A percentile compares a stretch with the other conserved stretches of the same genome.
Evolutionary conservation across 2,113 vertebrate genomes (phyloP).

Genomic region (Carettochelys insculpta): DNA sequence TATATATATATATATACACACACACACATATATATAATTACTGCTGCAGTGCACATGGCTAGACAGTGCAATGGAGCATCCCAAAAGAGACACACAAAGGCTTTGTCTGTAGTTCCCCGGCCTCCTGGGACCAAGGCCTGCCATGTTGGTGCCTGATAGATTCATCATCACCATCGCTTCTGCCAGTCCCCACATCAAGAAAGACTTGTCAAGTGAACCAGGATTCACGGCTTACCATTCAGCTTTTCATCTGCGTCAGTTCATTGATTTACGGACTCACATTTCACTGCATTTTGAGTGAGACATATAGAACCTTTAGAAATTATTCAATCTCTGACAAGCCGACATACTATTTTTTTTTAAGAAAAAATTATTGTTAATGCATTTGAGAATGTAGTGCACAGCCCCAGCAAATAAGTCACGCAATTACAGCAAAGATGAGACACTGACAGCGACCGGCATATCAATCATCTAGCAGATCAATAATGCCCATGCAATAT

Average conservation of each 20-base stretch:
- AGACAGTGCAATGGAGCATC: constrained; percentile 28
- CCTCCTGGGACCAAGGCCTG: background rate
- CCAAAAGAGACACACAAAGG: constrained; percentile 17
- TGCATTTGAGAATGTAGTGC: constrained; percentile 70
- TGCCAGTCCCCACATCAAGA: background rate
- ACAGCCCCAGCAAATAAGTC: constrained; percentile 73
- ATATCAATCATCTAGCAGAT: constrained; percentile 72
- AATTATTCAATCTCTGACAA: constrained; percentile 71
- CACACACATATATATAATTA: too few species aligned
- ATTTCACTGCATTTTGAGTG: constrained; percentile 24
- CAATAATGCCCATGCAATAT: constrained; percentile 68
- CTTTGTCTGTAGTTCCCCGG: background rate
- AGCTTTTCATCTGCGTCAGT: constrained; percentile 49
- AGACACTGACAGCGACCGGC: constrained; percentile 63
- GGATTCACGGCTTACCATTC: constrained; percentile 35
- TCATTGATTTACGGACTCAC: constrained; percentile 59
- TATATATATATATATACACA: constrained; percentile 70
- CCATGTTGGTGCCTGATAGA: background rate
- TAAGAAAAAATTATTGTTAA: constrained; percentile 71
- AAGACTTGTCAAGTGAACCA: constrained; percentile 11
- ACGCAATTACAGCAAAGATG: constrained; percentile 73
- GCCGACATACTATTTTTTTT: constrained; percentile 20
- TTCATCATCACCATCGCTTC: background rate
- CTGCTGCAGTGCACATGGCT: constrained; percentile 39
- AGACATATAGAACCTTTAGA: constrained; percentile 53